Evolutionary conservation across 1,140 invertebrate species (phyloP).

Genomic region (Hylaeus volcanicus): DNA sequence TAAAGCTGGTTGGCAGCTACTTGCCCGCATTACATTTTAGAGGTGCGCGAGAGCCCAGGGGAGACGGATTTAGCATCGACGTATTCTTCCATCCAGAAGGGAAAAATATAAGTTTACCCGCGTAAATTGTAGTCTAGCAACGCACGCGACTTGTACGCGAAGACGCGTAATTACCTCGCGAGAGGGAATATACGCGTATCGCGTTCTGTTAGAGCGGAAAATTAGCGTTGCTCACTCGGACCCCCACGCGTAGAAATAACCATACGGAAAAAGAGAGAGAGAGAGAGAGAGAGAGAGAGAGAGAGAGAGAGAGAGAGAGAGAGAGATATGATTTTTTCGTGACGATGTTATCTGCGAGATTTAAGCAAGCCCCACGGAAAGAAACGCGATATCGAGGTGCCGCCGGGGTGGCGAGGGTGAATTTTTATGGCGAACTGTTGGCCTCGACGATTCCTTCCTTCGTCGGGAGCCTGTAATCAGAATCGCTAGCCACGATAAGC

Average conservation of each 20-base stretch:
- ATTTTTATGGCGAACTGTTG: constrained; percentile 28
- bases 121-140: neutral
- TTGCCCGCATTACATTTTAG: neutral
- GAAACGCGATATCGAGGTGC: constrained; percentile 28
- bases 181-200: neutral
- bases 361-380: constrained; percentile 15
- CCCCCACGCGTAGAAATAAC: constrained; percentile 15
- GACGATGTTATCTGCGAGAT: constrained; percentile 41
- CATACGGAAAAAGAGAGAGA: no score
- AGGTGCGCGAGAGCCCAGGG: neutral
- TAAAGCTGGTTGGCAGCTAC: constrained; percentile 60
- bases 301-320: neutral
- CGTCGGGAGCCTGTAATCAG: constrained; percentile 21
- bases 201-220: constrained; percentile 42
- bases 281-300: neutral
- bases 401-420: neutral
- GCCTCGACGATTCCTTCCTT: neutral
- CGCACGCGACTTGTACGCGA: neutral
- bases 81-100: constrained; percentile 34
- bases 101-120: constrained; percentile 29
- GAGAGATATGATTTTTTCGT: constrained; percentile 23
- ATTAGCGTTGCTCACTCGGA: constrained; percentile 32
- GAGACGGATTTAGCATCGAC: constrained; percentile 46
- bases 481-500: constrained; percentile 28
- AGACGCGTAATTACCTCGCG: constrained; percentile 9